Conservation (phyloP, 2,113 vertebrate species). For the Colossoma macropomum region DNA sequence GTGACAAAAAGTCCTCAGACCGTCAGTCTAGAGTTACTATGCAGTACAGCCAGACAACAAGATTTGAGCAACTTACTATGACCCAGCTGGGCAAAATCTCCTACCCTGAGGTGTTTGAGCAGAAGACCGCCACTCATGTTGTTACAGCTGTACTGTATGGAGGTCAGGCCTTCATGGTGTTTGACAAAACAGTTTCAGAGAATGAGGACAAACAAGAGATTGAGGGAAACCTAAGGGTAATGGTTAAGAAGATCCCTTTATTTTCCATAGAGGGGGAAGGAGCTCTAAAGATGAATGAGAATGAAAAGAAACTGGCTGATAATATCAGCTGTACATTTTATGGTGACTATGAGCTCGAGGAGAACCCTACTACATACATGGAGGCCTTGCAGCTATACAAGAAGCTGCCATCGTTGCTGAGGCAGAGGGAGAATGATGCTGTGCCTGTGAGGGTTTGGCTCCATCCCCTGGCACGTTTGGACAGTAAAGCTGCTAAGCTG, state of each 20-base stretch:
- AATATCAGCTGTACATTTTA: too few relatives aligned
- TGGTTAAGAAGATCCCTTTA: conserved; percentile 42
- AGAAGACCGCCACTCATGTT: conserved; percentile 41
- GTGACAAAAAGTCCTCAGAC: conserved; percentile 57
- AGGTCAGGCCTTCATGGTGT: conserved; percentile 39
- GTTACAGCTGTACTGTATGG: conserved; percentile 31
- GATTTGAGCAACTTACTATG: conserved; percentile 63
- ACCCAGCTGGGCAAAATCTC: conserved; percentile 61
- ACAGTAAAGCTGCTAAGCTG: too few relatives aligned
- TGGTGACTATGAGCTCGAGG: too few relatives aligned
- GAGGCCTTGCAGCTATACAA: too few relatives aligned
- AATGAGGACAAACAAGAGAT: conserved; percentile 53
- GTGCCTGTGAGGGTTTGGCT: too few relatives aligned
- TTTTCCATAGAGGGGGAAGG: conserved; percentile 37
- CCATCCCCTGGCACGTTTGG: too few relatives aligned
- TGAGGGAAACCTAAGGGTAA: conserved; percentile 46
- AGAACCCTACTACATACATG: too few relatives aligned
- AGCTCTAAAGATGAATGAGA: too few relatives aligned
- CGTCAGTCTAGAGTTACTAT: conserved; percentile 61
- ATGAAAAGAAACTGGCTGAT: too few relatives aligned
- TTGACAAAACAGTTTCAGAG: neutral
- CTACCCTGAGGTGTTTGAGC: conserved; percentile 35
- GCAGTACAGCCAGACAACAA: conserved; percentile 61
- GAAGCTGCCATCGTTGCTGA: too few relatives aligned
- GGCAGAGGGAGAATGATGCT: conserved; percentile 41